These are phyloP conservation scores for Nicator chloris DNA, from an alignment of 2,113 vertebrate species.

Conservation along the genomic window DNA sequence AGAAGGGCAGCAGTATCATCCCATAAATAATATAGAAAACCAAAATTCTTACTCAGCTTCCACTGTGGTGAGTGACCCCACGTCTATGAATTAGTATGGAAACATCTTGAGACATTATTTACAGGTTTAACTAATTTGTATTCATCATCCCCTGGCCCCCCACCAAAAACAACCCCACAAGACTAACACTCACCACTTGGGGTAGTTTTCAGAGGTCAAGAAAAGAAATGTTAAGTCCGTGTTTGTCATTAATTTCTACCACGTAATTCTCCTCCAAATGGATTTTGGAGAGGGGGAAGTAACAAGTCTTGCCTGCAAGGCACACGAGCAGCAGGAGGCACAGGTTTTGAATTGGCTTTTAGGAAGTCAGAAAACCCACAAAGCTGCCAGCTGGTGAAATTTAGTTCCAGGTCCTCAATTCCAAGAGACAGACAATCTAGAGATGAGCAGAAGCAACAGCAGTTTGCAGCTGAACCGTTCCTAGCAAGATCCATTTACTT, in stretches of 20 bases:
- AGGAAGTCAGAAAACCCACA: not conserved
- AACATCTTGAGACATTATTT: not conserved
- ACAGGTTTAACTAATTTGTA: not conserved
- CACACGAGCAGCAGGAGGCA: not conserved
- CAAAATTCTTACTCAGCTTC: not conserved
- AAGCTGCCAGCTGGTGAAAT: not conserved
- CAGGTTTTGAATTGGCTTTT: not conserved
- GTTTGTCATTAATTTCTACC: not conserved
- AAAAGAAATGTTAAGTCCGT: not conserved
- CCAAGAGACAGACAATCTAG: not conserved
- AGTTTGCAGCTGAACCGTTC: not conserved
- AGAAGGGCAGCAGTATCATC: not conserved
- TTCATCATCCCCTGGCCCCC: not conserved
- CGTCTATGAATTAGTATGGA: fast-evolving
- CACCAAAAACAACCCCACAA: not conserved
- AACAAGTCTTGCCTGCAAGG: not conserved
- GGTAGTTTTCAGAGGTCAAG: not conserved
- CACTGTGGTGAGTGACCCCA: not conserved
- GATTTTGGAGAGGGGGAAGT: not conserved
- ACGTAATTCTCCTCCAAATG: not conserved
- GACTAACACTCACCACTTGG: not conserved
- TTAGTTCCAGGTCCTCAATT: not conserved
- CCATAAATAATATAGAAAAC: not conserved
- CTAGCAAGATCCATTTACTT: not conserved
- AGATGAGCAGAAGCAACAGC: not conserved